A percentile compares a stretch with the other conserved stretches of the same genome.
phyloP scores from a whole-genome alignment of 2,888 invertebrate species.

The Acrobasis suavella region DNA sequence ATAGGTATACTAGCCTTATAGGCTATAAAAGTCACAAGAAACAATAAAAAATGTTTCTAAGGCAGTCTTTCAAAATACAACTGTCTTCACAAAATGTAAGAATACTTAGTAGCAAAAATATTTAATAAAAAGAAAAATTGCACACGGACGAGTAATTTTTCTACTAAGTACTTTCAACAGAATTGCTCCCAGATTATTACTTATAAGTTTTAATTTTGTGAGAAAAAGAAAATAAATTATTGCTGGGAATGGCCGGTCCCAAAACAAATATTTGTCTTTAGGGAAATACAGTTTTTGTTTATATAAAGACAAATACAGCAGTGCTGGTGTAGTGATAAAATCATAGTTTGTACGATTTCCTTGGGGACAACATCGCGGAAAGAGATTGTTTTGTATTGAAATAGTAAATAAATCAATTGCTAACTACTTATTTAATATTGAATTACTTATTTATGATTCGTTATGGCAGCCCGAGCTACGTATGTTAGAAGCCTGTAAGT shows the following conservation, averaged over 20 bases:
- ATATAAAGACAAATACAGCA: constrained; percentile 1
- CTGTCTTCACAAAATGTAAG: too few relatives aligned
- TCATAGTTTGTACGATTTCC: constrained; percentile 5
- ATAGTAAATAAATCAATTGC: neutral
- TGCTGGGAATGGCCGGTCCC: constrained; percentile 18
- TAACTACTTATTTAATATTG: too few relatives aligned
- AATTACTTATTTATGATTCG: too few relatives aligned
- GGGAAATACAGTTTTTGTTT: constrained; percentile 19
- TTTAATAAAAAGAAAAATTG: neutral
- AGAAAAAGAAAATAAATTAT: constrained; percentile 13
- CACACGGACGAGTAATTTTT: neutral
- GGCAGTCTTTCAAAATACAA: too few relatives aligned
- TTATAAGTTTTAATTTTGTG: constrained; percentile 9
- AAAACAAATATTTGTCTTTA: constrained; percentile 18
- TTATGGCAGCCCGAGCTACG: too few relatives aligned
- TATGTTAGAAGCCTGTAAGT: too few relatives aligned
- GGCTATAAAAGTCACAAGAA: too few relatives aligned
- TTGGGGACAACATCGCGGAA: neutral
- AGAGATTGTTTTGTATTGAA: neutral
- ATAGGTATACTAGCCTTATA: too few relatives aligned
- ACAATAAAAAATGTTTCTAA: too few relatives aligned
- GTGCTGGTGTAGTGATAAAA: neutral
- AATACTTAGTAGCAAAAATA: neutral
- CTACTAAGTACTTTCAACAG: neutral
- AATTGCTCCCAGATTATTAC: neutral